Evolutionary conservation across 2,888 invertebrate genomes (phyloP).

Genomic region (Leptinotarsa rubiginosa): DNA sequence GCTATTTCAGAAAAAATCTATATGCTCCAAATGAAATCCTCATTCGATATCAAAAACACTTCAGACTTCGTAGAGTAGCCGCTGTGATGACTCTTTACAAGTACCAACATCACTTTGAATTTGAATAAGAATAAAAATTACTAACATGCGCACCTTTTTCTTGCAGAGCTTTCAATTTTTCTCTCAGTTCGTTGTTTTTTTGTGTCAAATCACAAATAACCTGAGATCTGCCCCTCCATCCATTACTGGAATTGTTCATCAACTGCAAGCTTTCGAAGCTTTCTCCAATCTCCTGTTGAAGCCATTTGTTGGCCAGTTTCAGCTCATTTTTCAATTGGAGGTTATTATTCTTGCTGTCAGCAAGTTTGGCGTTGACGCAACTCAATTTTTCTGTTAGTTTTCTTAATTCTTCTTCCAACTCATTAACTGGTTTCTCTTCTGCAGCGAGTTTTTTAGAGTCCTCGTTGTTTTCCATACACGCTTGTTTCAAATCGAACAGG

Average conservation of each 20-base stretch:
- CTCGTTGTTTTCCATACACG: background rate
- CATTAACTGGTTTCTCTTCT: constrained; percentile 46
- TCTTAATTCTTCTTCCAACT: constrained; percentile 71
- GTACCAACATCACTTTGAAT: background rate
- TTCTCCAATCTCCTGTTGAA: constrained; percentile 83
- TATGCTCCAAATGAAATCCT: too few species aligned
- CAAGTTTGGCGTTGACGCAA: constrained; percentile 72
- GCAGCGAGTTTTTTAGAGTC: constrained; percentile 3
- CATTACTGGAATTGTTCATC: constrained; percentile 70
- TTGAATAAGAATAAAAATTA: background rate
- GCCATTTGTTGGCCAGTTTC: constrained; percentile 77
- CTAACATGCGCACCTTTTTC: constrained; percentile 49
- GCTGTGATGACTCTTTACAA: background rate
- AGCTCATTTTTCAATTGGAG: constrained; percentile 78
- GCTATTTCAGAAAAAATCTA: too few species aligned
- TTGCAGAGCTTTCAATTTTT: constrained; percentile 68
- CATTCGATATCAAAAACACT: too few species aligned
- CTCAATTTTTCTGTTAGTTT: constrained; percentile 73
- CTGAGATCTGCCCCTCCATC: constrained; percentile 84
- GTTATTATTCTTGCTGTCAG: constrained; percentile 77
- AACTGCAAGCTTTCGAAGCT: constrained; percentile 74
- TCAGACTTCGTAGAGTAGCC: background rate
- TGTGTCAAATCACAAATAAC: constrained; percentile 78
- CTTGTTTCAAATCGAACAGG: constrained; percentile 64
- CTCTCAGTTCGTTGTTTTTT: constrained; percentile 75